Base-by-base conservation (phyloP, 2,113 vertebrate genomes). In the Ctenodactylus gundi region DNA sequence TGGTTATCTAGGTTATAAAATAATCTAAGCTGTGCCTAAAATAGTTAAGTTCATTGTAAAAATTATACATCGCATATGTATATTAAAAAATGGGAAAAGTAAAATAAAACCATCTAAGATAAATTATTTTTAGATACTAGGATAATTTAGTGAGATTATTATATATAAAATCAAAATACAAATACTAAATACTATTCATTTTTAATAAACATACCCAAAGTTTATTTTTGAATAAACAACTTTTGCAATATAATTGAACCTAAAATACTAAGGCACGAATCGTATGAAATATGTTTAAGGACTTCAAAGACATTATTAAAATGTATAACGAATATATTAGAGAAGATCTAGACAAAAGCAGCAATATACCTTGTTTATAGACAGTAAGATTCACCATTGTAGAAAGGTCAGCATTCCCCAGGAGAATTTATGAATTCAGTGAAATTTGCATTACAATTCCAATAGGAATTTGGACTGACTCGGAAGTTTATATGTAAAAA, bases 401-500 rank as follows among this genome's bases (percentile, higher is more conserved):
- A 76, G 62, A 78, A 27, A 86, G n/a, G 58, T 57, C 29, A 91
- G 29, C 1, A 86, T n/a, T 90, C 25, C 41, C 2, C 4, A 82
- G 76, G 49, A 34, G 65, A 29, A 62, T 58, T 64, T 62, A 76
- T 20, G 23, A 80, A 75, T 90, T 82, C 68, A 46, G 51, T 88
- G 11, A 87, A 94, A 77, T 95, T 70, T 83, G 4, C 23, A 55
- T 83, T 86, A 53, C 77, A 94, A 91, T 91, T 68, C 23, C 60
- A 95, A 57, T 7, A 90, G 29, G 25, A 92, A 62, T 77, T 67
- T 88, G 34, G 64, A 92, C 23, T 36, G 27, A 81, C 29, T 83
- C 53, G 53, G 75, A 94, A 85, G 34, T 82, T 67, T 86, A 87
- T 65, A 14, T 93, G 36, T 67, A 60, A 87, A 90, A 95, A 83